A percentile compares a stretch with the other conserved stretches of the same genome.
These are phyloP conservation scores for Drosophila eohydei DNA, from an alignment of 2,888 invertebrate species.

Conservation along the genomic window DNA sequence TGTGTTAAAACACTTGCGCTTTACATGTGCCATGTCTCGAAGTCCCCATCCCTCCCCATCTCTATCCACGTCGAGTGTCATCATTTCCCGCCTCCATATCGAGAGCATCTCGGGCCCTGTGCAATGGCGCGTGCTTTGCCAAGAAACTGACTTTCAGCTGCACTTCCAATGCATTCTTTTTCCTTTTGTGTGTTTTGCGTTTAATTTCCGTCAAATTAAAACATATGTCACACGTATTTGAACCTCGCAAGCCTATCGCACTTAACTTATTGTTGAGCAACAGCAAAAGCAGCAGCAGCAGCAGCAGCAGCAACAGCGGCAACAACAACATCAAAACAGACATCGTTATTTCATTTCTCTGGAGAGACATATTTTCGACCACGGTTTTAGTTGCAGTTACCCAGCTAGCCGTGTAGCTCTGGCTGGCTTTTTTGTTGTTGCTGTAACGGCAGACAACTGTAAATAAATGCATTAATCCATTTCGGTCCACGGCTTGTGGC, in stretches of 20 bases:
- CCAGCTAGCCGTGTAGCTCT: not conserved
- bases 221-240: slow-evolving; percentile 37
- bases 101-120: slow-evolving; percentile 24
- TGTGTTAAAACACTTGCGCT: slow-evolving; percentile 61
- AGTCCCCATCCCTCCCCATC: not conserved
- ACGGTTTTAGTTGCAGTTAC: slow-evolving; percentile 27
- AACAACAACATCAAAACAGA: not conserved
- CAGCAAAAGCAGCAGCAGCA: not conserved
- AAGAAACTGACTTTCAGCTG: slow-evolving; percentile 61
- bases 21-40: slow-evolving; percentile 21
- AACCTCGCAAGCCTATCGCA: slow-evolving; percentile 11
- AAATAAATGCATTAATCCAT: slow-evolving; percentile 43
- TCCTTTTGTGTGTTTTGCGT: slow-evolving; percentile 27
- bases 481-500: slow-evolving; percentile 31
- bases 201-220: slow-evolving; percentile 70
- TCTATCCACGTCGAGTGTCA: not conserved
- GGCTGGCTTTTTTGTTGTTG: not conserved
- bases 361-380: slow-evolving; percentile 51
- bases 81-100: slow-evolving; percentile 1
- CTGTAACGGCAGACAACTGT: slow-evolving; percentile 24
- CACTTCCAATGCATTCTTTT: slow-evolving; percentile 20
- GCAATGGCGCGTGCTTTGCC: slow-evolving; percentile 66
- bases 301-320: not conserved
- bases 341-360: slow-evolving; percentile 34
- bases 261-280: slow-evolving; percentile 26